phyloP scores from a whole-genome alignment of 2,888 invertebrate genomes.

The Catocala fraxini region DNA sequence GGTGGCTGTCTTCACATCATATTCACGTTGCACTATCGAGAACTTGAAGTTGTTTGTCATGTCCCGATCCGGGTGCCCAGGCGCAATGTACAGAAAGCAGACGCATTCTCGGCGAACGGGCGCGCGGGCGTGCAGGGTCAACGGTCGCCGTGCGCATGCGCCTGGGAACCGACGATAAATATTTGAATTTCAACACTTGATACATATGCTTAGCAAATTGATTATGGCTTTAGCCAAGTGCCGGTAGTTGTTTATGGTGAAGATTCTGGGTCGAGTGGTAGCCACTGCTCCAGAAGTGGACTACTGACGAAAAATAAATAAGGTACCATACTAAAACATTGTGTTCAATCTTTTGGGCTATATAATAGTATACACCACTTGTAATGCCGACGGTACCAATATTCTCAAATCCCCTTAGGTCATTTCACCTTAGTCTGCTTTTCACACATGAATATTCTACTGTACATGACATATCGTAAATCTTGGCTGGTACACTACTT shows the following conservation, averaged over 20 bases:
- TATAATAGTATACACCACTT: too few relatives aligned
- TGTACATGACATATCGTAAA: constrained; percentile 35
- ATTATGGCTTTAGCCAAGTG: constrained; percentile 71
- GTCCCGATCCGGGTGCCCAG: constrained; percentile 63
- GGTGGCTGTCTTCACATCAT: constrained; percentile 34
- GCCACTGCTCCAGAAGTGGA: constrained; percentile 18
- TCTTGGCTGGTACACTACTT: constrained; percentile 36
- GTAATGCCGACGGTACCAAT: background rate
- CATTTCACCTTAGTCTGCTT: background rate
- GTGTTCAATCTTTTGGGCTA: too few relatives aligned
- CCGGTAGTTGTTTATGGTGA: constrained; percentile 65
- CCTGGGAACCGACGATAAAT: constrained; percentile 85
- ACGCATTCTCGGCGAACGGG: constrained; percentile 66
- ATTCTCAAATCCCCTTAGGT: background rate
- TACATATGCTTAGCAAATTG: constrained; percentile 86
- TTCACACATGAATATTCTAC: constrained; percentile 17
- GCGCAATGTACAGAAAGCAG: constrained; percentile 71
- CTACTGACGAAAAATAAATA: constrained; percentile 3
- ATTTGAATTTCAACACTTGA: constrained; percentile 87
- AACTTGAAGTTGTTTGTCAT: constrained; percentile 65
- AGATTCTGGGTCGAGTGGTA: constrained; percentile 58
- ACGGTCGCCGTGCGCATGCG: constrained; percentile 80
- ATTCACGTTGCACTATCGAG: constrained; percentile 47
- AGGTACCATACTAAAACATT: background rate
- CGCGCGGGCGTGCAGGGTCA: constrained; percentile 78